Evolutionary conservation across 2,113 vertebrate genomes (phyloP), one percentile per base, ranked within the genome.

Genomic region (Aepyceros melampus): DNA sequence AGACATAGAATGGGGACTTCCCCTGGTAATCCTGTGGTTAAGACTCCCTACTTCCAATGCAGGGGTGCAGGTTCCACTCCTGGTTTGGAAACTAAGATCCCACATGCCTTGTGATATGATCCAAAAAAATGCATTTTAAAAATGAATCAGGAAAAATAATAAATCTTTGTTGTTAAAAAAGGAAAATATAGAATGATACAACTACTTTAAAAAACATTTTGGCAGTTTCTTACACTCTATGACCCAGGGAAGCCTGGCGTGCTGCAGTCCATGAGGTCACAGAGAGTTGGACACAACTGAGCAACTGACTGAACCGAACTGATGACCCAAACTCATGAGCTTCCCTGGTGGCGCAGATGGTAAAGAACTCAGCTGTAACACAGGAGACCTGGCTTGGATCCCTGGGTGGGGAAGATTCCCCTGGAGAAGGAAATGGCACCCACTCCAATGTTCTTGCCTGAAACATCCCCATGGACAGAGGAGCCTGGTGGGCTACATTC

Each of bases 401-500:
- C 33, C 64, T 67, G 64, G 33, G 64, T 21, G 9, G 2, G 64
- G 64, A 36, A 36, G 33, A 67, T 10, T 67, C 64, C n/a, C 33
- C 33, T 67, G 64, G 64, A 67, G 33, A 36, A 67, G 64, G 17
- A 67, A 67, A 21, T 67, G 33, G 64, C 33, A 36, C 33, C 64
- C 64, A 36, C 33, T 67, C 33, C 64, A 67, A 16, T n/a, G 11
- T 36, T 36, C 64, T 21, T 67, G 17, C 64, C 17, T 67, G 64
- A 33, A 67, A 67, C 9, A 21, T 36, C 4, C 64, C 33, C 64
- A 11, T 67, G 64, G 33, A 67, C 64, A 36, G 4, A 67, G 64
- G 64, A 67, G 8, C 33, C 33, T 0, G 33, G 33, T 0, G 4
- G 64, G 33, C 33, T n/a, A 36, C 8, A 36, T n/a, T 67, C 64